Conservation (phyloP, 92 coral and sea anemone genomes). For the Anthopleura xanthogrammica region DNA sequence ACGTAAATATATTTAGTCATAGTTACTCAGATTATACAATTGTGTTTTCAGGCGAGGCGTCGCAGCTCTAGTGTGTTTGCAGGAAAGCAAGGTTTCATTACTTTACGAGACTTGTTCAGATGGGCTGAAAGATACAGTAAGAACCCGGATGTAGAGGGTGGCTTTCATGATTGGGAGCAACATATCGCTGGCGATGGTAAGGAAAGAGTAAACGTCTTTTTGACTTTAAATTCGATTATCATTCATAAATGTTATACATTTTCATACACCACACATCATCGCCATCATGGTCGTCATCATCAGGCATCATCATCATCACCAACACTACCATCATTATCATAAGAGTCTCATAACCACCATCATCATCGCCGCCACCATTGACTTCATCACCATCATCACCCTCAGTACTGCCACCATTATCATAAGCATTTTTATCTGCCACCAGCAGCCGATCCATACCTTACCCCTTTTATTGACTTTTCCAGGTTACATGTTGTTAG, state of each 20-base stretch:
- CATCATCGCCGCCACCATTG: not conserved
- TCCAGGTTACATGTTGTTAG: conserved; percentile 87
- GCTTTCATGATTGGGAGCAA: conserved; percentile 94
- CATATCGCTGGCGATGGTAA: conserved; percentile 96
- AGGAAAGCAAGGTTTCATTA: conserved; percentile 94
- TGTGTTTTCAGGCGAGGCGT: conserved; percentile 65
- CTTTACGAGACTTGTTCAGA: conserved; percentile 89
- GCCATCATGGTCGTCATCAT: too few relatives aligned
- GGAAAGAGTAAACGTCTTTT: not conserved
- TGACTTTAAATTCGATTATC: too few relatives aligned
- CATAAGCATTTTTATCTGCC: not conserved
- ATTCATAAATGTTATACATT: too few relatives aligned
- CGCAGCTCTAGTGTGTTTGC: conserved; percentile 90
- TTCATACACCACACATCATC: too few relatives aligned
- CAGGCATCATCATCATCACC: too few relatives aligned
- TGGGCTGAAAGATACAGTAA: conserved; percentile 98
- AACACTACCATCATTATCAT: not conserved
- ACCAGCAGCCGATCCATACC: not conserved
- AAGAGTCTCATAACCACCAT: too few relatives aligned
- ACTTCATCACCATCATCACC: not conserved
- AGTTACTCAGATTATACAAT: too few relatives aligned
- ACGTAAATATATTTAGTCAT: too few relatives aligned
- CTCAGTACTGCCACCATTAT: not conserved
- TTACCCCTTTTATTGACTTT: not conserved
- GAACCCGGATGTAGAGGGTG: conserved; percentile 58